Percentiles rank a stretch among this genome's conserved stretches.
These are phyloP conservation scores for Lasioglossum vierecki DNA, from an alignment of 2,888 invertebrate species.

Conservation along the genomic window DNA sequence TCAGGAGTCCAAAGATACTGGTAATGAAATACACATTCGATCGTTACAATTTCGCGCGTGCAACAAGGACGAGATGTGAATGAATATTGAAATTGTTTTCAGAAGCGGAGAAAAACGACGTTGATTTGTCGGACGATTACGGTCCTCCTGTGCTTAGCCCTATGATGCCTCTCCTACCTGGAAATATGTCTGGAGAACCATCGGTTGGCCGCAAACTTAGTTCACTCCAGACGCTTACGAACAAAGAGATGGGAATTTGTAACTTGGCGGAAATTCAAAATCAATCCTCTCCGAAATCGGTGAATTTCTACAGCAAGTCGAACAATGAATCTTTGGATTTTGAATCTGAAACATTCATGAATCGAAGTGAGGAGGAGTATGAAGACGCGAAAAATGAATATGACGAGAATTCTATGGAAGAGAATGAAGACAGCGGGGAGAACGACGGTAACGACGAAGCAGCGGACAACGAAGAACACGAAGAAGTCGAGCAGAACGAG, in stretches of 20 bases:
- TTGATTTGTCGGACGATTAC: slow-evolving; percentile 74
- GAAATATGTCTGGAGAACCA: slow-evolving; percentile 39
- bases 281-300: slow-evolving; percentile 24
- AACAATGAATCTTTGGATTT: slow-evolving; percentile 34
- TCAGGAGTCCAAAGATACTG: slow-evolving; percentile 41
- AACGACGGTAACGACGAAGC: slow-evolving; percentile 8
- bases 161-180: slow-evolving; percentile 77
- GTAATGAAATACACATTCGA: slow-evolving; percentile 21
- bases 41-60: background rate
- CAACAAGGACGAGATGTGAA: background rate
- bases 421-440: slow-evolving; percentile 27
- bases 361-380: slow-evolving; percentile 44
- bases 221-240: slow-evolving; percentile 67
- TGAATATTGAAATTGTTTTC: slow-evolving; percentile 12
- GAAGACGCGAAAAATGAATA: background rate
- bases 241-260: slow-evolving; percentile 59
- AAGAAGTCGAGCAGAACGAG: slow-evolving; percentile 8
- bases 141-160: slow-evolving; percentile 81
- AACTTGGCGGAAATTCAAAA: slow-evolving; percentile 45
- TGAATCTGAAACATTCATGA: slow-evolving; percentile 65
- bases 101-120: slow-evolving; percentile 34
- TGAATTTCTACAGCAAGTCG: slow-evolving; percentile 23
- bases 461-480: slow-evolving; percentile 14
- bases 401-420: slow-evolving; percentile 23
- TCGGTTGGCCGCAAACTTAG: slow-evolving; percentile 67